Conservation (phyloP, 2,888 invertebrate species). For the Microplitis manilae region DNA sequence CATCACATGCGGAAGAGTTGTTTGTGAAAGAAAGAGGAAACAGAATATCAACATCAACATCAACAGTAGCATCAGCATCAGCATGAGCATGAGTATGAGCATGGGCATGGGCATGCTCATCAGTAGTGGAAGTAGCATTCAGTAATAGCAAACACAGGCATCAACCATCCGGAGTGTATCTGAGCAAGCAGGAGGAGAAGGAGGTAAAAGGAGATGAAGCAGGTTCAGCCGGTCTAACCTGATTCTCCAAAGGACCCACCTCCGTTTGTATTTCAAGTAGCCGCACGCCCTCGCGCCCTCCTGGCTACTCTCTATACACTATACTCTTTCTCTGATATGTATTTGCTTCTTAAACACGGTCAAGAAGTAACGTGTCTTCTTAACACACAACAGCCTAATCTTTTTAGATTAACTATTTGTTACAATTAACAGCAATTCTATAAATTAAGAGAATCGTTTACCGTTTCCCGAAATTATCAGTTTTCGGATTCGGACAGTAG, state of each 20-base stretch:
- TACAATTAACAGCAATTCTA: no score
- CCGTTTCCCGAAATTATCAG: constrained; percentile 59
- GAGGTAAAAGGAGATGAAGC: constrained; percentile 62
- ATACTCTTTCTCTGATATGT: constrained; percentile 33
- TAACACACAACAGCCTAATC: constrained; percentile 44
- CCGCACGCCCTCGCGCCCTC: constrained; percentile 66
- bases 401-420: background rate
- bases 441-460: background rate
- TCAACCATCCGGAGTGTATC: background rate
- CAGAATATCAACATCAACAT: constrained; percentile 4
- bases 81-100: background rate
- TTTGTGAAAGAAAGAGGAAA: constrained; percentile 5
- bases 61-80: background rate
- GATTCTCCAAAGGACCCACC: constrained; percentile 71
- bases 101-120: no score
- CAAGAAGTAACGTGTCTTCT: constrained; percentile 53
- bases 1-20: background rate
- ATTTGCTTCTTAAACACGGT: constrained; percentile 42
- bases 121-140: no score
- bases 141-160: no score
- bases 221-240: constrained; percentile 72
- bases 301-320: constrained; percentile 31
- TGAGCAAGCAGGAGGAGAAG: constrained; percentile 52
- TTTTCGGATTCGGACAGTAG: no score
- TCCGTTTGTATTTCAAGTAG: constrained; percentile 70